phyloP scores from a whole-genome alignment of 2,113 vertebrate species.

The Tinamus guttatus region DNA sequence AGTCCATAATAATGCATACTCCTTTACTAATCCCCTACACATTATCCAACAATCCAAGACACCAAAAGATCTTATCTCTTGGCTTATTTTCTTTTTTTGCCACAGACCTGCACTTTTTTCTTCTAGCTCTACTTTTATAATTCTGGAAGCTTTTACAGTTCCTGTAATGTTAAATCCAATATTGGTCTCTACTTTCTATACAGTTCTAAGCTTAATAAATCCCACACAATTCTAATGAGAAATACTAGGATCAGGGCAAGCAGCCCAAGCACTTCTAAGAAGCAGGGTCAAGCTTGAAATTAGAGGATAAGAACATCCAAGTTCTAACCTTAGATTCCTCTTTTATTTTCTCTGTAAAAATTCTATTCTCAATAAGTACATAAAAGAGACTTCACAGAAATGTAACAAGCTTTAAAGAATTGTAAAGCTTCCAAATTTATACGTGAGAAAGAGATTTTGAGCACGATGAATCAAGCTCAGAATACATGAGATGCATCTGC shows the following conservation, averaged over 20 bases:
- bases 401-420: background rate
- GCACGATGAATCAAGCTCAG: background rate
- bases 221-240: background rate
- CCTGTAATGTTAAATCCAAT: background rate
- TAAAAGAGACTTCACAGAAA: background rate
- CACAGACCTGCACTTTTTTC: background rate
- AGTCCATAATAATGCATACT: background rate
- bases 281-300: background rate
- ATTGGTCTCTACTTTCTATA: background rate
- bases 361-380: background rate
- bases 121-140: background rate
- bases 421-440: background rate
- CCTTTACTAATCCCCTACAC: background rate
- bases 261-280: background rate
- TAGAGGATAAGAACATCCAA: background rate
- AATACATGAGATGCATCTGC: background rate
- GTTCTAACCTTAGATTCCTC: background rate
- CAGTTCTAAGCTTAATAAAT: background rate
- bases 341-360: background rate
- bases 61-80: background rate
- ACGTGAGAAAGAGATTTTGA: background rate
- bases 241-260: background rate
- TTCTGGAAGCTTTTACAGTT: background rate
- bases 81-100: background rate
- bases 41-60: background rate